A percentile compares a stretch with the other conserved stretches of the same genome.
These are phyloP conservation scores for Argyrosomus regius DNA, from an alignment of 2,797 vertebrate genomes.

Conservation along the genomic window DNA sequence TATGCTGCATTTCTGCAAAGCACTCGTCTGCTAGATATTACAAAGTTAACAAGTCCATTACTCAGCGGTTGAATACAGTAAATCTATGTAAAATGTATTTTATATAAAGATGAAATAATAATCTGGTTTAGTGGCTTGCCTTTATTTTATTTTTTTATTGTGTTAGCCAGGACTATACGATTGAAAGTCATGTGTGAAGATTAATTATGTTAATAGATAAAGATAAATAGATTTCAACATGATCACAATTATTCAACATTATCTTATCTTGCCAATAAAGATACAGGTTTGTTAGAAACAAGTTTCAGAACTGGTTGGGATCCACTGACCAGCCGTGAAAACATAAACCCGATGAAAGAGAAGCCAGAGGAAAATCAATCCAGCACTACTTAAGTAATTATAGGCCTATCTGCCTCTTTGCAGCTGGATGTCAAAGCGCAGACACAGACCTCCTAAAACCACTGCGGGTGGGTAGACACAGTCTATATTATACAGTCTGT, in stretches of 20 bases:
- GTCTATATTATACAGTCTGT: slow-evolving; percentile 11
- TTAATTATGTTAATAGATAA: not conserved
- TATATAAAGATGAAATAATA: not conserved
- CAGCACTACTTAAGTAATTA: slow-evolving; percentile 66
- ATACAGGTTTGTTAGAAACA: slow-evolving; percentile 26
- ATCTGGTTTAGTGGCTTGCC: not conserved
- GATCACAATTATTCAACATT: not conserved
- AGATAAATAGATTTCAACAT: not conserved
- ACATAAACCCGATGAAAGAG: slow-evolving; percentile 54
- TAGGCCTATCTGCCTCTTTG: slow-evolving; percentile 29
- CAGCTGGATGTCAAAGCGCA: slow-evolving; percentile 39
- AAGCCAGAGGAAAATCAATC: slow-evolving; percentile 72
- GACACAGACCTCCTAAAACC: slow-evolving; percentile 40
- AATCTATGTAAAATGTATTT: not conserved
- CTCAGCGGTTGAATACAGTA: not conserved
- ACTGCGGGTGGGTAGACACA: slow-evolving; percentile 33
- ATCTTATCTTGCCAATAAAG: slow-evolving; percentile 10
- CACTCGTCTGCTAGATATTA: slow-evolving; percentile 21
- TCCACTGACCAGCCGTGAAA: slow-evolving; percentile 38
- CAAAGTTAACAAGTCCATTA: slow-evolving; percentile 10
- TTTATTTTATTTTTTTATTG: not conserved
- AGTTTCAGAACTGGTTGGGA: slow-evolving; percentile 14
- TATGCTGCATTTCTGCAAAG: slow-evolving; percentile 27
- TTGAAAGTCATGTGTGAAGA: not conserved
- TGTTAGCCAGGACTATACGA: not conserved